A percentile compares a stretch with the other conserved stretches of the same genome.
Conservation (phyloP, 2,797 vertebrate species). For the Sus cebifrons region DNA sequence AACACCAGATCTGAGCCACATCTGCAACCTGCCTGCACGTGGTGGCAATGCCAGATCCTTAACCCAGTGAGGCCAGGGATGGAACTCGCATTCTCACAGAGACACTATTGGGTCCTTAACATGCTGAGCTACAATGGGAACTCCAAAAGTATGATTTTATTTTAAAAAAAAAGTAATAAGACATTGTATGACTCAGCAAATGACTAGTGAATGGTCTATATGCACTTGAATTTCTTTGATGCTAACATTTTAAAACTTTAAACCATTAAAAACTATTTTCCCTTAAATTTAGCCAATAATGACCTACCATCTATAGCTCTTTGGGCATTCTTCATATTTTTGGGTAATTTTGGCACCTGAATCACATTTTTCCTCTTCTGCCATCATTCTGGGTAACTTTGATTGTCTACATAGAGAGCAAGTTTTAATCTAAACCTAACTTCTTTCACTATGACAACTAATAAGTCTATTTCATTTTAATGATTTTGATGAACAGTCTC, state of each 20-base stretch:
- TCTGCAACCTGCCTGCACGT: too few species aligned
- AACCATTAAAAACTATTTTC: constrained; percentile 3
- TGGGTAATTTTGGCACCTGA: background rate
- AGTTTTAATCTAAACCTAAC: constrained; percentile 34
- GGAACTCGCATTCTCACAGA: too few species aligned
- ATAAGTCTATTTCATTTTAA: background rate
- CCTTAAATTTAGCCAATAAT: background rate
- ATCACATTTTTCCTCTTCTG: background rate
- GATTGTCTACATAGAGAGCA: background rate
- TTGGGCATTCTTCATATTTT: background rate
- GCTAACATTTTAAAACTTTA: constrained; percentile 8
- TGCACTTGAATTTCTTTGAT: constrained; percentile 31
- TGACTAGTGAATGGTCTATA: background rate
- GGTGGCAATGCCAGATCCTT: too few species aligned
- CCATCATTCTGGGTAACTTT: constrained; percentile 22
- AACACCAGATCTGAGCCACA: too few species aligned
- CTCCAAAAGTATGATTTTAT: too few species aligned
- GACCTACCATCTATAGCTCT: background rate
- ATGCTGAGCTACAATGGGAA: too few species aligned
- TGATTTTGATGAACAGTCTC: background rate
- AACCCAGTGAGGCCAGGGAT: too few species aligned
- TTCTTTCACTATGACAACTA: background rate
- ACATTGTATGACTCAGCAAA: background rate
- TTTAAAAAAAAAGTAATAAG: constrained; percentile 6
- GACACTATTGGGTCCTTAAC: too few species aligned